Evolutionary conservation across 2,797 vertebrate genomes (phyloP).

Genomic region (Sorex maritimensis): DNA sequence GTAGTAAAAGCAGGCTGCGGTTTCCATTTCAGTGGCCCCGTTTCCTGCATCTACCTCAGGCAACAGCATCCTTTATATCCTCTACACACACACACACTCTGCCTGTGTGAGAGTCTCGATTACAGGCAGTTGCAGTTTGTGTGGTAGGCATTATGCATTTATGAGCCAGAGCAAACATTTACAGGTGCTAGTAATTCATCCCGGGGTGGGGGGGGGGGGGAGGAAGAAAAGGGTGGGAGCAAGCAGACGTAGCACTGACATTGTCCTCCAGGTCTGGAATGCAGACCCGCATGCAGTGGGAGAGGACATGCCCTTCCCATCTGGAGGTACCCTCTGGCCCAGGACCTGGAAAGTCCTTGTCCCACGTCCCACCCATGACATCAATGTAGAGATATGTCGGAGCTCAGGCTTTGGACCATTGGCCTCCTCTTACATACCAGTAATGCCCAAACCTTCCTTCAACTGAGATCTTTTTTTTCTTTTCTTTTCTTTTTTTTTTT

Average conservation of each 20-base stretch:
- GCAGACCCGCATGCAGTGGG: neutral
- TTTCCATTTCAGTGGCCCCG: conserved; percentile 63
- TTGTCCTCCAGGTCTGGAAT: neutral
- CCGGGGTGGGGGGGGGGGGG: neutral
- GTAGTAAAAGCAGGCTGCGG: conserved; percentile 45
- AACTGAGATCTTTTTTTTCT: neutral
- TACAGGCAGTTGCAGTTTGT: conserved; percentile 73
- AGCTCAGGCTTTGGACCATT: neutral
- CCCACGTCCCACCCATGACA: neutral
- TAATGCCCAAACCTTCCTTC: neutral
- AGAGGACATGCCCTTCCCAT: neutral
- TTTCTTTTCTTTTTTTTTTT: too few species aligned
- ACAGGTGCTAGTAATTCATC: conserved; percentile 65
- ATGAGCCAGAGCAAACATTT: conserved; percentile 77
- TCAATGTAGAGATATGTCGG: neutral
- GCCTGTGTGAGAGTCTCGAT: neutral
- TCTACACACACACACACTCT: neutral
- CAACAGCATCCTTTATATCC: conserved; percentile 71
- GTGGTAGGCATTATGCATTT: conserved; percentile 68
- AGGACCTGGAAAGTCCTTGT: neutral
- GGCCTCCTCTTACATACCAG: neutral
- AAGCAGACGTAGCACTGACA: rapidly evolving
- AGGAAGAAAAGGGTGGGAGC: neutral
- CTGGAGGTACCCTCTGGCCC: neutral
- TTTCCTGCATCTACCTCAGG: conserved; percentile 58